Evolutionary conservation across 2,888 invertebrate genomes (phyloP).

Genomic region (Pandemis corylana): DNA sequence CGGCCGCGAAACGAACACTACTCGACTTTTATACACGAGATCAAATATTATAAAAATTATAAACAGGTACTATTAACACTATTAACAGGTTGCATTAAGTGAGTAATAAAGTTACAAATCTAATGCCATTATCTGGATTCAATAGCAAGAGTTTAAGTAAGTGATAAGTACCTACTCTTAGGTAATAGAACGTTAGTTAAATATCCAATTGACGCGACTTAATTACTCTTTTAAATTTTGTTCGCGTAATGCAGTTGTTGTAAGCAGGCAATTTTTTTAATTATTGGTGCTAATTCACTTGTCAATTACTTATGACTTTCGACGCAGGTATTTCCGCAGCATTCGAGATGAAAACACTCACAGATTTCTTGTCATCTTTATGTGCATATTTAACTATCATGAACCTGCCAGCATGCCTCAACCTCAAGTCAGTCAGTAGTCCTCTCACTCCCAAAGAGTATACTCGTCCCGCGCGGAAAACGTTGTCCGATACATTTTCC

Average conservation of each 20-base stretch:
- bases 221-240: no score
- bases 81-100: no score
- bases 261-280: neutral
- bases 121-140: no score
- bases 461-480: constrained; percentile 7
- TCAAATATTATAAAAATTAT: no score
- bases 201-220: no score
- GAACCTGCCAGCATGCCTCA: neutral
- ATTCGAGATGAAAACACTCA: constrained; percentile 11
- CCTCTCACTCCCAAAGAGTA: constrained; percentile 7
- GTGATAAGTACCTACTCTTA: no score
- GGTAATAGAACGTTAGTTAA: no score
- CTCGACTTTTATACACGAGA: no score
- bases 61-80: no score
- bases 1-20: no score
- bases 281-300: neutral
- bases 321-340: neutral
- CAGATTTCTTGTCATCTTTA: constrained; percentile 40
- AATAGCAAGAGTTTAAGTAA: no score
- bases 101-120: no score
- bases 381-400: constrained; percentile 37
- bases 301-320: neutral
- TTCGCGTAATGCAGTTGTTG: neutral
- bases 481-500: constrained; percentile 12
- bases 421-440: constrained; percentile 18